Base-by-base conservation (phyloP, 1,140 invertebrate genomes). In the Cydia amplana region DNA sequence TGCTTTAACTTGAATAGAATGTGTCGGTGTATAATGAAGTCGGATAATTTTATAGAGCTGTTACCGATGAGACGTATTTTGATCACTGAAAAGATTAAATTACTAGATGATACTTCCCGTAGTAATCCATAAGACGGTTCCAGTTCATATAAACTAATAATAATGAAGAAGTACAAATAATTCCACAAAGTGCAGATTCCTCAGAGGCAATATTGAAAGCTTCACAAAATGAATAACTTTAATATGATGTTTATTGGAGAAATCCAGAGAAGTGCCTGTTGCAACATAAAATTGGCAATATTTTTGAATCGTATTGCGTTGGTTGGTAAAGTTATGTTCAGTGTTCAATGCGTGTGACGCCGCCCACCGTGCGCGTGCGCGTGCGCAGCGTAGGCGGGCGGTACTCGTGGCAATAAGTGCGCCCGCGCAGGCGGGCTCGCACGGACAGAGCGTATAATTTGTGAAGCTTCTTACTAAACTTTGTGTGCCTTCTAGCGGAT, bases 261-360 rank as follows among this genome's bases (percentile, higher is more conserved):
- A 91, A 91, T 93, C 91, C 91, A 91, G 87, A 90, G 79, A 93
- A 93, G 91, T 93, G 91, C 91, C 91, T 93, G 89, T 91, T 91
- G 89, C 87, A 88, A 91, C 89, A 90, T 90, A 88, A 92, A 87
- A 90, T 91, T 93, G 90, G 90, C 89, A 91, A 91, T 91, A 93
- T 91, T 91, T 92, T 90, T 87, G 87, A 90, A 89, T 87, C 83
- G 87, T 91, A 85, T 91, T 91, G 83, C 83, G 84, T 91, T 91
- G 82, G 83, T 81, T 60, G 84, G 80, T 85, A 80, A 83, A 77
- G 79, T 86, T 85, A 84, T 82, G 85, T 90, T 89, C 82, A 81
- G 83, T 87, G 88, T 87, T 89, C 79, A 82, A 76, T 76, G 81
- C 82, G 80, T 79, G 83, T 82, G 78, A 78, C 74, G 75, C 64